Percentiles rank a stretch among this genome's conserved stretches.
Conservation (phyloP, 2,113 vertebrate genomes). For the Microcebus murinus region DNA sequence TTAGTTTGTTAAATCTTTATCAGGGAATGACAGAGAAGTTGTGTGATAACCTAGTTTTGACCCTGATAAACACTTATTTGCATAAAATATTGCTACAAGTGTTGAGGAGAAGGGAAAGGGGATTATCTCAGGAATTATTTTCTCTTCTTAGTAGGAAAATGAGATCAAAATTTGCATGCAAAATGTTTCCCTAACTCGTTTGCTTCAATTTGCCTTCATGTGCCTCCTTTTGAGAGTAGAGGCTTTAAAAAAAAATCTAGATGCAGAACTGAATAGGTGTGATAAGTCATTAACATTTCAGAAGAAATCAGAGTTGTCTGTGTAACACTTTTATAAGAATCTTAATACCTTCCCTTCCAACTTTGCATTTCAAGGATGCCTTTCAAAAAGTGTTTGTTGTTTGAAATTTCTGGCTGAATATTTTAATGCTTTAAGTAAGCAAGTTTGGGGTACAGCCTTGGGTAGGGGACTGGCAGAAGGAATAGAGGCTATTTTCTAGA, state of each 20-base stretch:
- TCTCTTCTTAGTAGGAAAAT: slow-evolving; percentile 1
- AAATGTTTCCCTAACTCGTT: background rate
- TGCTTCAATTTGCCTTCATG: background rate
- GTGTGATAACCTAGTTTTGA: background rate
- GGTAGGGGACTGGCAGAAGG: background rate
- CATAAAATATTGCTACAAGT: slow-evolving; percentile 1
- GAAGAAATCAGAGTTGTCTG: background rate
- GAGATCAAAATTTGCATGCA: background rate
- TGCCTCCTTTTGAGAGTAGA: background rate
- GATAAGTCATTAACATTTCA: background rate
- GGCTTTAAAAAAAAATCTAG: background rate
- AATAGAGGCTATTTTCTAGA: background rate
- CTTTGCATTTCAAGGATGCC: background rate
- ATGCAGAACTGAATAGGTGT: background rate
- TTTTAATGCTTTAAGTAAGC: background rate
- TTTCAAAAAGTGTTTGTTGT: background rate
- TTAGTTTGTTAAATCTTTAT: background rate
- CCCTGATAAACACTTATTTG: slow-evolving; percentile 14
- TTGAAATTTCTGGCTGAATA: slow-evolving; percentile 32
- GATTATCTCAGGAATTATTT: background rate
- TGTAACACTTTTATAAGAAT: slow-evolving; percentile 4
- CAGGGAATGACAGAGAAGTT: background rate
- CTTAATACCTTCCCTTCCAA: background rate
- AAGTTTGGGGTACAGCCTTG: background rate
- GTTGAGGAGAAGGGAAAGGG: background rate